phyloP scores from a whole-genome alignment of 2,888 invertebrate genomes.

The Erannis defoliaria region DNA sequence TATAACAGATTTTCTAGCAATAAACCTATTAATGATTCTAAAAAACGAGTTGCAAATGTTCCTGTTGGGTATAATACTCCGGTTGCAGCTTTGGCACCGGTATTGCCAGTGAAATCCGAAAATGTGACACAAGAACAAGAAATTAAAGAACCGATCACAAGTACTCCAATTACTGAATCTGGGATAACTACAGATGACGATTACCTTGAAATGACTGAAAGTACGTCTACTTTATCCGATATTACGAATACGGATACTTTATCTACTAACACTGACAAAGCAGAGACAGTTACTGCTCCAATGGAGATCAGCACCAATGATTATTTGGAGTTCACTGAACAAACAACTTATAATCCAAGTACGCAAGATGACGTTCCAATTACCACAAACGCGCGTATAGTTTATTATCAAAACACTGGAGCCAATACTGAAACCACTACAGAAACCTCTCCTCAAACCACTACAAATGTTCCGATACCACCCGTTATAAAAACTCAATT shows the following conservation, averaged over 20 bases:
- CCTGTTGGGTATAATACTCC: conserved; percentile 71
- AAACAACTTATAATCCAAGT: conserved; percentile 65
- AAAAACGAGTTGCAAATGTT: conserved; percentile 78
- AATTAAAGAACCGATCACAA: conserved; percentile 55
- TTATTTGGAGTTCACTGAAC: conserved; percentile 71
- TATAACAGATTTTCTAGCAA: conserved; percentile 67
- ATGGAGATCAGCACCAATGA: conserved; percentile 76
- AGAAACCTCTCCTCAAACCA: conserved; percentile 46
- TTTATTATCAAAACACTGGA: conserved; percentile 48
- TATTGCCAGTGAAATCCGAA: conserved; percentile 19
- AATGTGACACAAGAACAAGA: conserved; percentile 52
- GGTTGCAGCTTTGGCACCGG: conserved; percentile 37
- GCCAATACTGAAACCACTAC: conserved; percentile 49
- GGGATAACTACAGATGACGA: conserved; percentile 72
- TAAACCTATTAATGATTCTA: conserved; percentile 64
- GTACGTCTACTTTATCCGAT: conserved; percentile 56
- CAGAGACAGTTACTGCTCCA: conserved; percentile 63
- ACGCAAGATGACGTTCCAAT: conserved; percentile 54
- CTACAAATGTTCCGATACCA: conserved; percentile 58
- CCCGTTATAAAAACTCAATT: conserved; percentile 80
- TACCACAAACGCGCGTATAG: conserved; percentile 55
- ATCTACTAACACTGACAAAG: conserved; percentile 60
- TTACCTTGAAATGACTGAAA: conserved; percentile 69
- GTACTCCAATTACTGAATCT: conserved; percentile 51
- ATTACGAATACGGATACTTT: conserved; percentile 58